Evolutionary conservation across 2,888 invertebrate genomes (phyloP).

Genomic region (Macrophya alboannulata): DNA sequence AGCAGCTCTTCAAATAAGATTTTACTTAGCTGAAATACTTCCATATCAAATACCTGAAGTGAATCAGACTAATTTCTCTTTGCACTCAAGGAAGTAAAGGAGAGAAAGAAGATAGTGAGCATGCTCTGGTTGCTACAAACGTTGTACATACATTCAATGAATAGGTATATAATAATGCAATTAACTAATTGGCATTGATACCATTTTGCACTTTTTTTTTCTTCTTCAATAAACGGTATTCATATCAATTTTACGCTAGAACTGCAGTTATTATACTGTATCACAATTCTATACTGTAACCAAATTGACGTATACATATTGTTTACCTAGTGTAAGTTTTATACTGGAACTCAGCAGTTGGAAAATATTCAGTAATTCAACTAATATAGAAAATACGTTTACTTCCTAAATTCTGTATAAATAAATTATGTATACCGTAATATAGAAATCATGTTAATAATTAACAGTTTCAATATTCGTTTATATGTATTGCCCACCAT

Average conservation of each 20-base stretch:
- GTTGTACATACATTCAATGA: constrained; percentile 65
- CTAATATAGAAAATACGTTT: background rate
- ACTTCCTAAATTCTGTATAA: background rate
- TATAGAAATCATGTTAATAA: background rate
- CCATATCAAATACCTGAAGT: constrained; percentile 48
- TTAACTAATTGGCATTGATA: constrained; percentile 61
- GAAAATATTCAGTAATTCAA: background rate
- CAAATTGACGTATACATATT: background rate
- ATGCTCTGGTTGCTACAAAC: constrained; percentile 67
- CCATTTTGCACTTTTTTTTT: constrained; percentile 19
- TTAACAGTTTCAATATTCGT: background rate
- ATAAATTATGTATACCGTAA: background rate
- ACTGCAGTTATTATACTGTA: constrained; percentile 6
- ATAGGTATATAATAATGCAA: constrained; percentile 60
- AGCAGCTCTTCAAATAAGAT: background rate
- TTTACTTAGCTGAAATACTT: constrained; percentile 22
- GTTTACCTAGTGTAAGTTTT: background rate
- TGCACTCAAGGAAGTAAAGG: constrained; percentile 44
- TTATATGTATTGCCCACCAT: background rate
- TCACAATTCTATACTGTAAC: background rate
- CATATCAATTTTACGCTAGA: constrained; percentile 44
- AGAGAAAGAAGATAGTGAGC: constrained; percentile 54
- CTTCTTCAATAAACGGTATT: constrained; percentile 10
- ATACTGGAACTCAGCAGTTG: background rate
- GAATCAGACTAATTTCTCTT: constrained; percentile 60